phyloP scores from a whole-genome alignment of 2,888 invertebrate species.

The Acanthosepion esculentum region DNA sequence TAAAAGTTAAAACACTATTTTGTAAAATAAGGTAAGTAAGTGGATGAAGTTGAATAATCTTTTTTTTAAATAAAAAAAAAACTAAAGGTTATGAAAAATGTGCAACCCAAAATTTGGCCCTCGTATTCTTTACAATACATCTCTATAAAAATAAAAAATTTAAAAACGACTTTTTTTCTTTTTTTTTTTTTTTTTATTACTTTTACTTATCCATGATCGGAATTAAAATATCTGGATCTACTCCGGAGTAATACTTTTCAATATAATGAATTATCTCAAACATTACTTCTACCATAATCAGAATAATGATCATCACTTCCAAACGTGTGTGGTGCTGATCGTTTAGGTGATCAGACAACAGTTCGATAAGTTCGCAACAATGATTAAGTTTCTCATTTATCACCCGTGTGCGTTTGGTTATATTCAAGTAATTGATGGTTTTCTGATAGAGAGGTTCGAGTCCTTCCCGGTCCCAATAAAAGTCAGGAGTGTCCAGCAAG shows the following conservation, averaged over 20 bases:
- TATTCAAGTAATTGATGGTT: constrained; percentile 88
- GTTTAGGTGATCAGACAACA: constrained; percentile 90
- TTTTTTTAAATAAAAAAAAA: no score
- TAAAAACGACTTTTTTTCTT: no score
- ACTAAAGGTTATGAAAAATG: no score
- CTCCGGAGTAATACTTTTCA: constrained; percentile 54
- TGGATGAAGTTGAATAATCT: no score
- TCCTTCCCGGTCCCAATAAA: constrained; percentile 97
- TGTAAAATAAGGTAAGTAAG: no score
- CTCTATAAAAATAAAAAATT: no score
- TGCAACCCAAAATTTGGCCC: no score
- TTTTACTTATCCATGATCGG: no score
- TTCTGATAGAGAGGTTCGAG: constrained; percentile 89
- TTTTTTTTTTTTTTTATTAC: no score
- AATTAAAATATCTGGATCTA: neutral
- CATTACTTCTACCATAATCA: constrained; percentile 94
- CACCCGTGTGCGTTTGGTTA: constrained; percentile 88
- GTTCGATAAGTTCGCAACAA: constrained; percentile 92
- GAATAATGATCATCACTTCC: constrained; percentile 97
- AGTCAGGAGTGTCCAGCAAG: constrained; percentile 94
- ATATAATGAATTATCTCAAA: constrained; percentile 59
- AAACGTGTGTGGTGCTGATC: constrained; percentile 93
- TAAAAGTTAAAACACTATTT: no score
- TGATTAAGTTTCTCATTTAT: constrained; percentile 96
- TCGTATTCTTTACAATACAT: no score